Evolutionary conservation across 2,113 vertebrate genomes (phyloP).

Genomic region (Passer montanus): DNA sequence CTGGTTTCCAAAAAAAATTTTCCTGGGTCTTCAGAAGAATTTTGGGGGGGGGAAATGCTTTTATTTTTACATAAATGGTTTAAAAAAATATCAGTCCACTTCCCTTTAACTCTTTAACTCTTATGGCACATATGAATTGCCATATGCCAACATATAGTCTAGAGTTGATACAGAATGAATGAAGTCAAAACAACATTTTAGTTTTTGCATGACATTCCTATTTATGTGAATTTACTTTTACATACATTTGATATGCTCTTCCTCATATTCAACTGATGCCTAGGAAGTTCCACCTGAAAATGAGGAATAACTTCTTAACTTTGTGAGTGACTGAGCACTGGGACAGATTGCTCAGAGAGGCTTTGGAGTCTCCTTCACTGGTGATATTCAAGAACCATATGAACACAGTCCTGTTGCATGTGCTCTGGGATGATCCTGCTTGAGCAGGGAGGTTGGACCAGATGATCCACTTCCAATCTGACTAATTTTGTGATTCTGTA

Average conservation of each 20-base stretch:
- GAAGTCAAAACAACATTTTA: not conserved
- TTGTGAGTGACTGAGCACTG: not conserved
- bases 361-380: not conserved
- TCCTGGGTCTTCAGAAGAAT: not conserved
- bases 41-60: not conserved
- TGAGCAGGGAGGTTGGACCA: not conserved
- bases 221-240: not conserved
- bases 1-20: not conserved
- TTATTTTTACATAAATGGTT: not conserved
- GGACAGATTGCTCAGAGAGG: not conserved
- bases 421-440: not conserved
- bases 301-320: not conserved
- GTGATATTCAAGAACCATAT: not conserved
- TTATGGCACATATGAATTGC: not conserved
- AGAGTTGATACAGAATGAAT: not conserved
- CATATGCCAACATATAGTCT: not conserved
- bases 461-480: not conserved
- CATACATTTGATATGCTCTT: not conserved
- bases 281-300: not conserved
- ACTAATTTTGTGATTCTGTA: not conserved
- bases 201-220: not conserved
- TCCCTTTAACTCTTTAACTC: not conserved
- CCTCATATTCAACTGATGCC: not conserved
- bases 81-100: not conserved
- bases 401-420: too few relatives aligned